Conservation (phyloP, 2,797 vertebrate genomes). For the Graptemys geographica region DNA sequence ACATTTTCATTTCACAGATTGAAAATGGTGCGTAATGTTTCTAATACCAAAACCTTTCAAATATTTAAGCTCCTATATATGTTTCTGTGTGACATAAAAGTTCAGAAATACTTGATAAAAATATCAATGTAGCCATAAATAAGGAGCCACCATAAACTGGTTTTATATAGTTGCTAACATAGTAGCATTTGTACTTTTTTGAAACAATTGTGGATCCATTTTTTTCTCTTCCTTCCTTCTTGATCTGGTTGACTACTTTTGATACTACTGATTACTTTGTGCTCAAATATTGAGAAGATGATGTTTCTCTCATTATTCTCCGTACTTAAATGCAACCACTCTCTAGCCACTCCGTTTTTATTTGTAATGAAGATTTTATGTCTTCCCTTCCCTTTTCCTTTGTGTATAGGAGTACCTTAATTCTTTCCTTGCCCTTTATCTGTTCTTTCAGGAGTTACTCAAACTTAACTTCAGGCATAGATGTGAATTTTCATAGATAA, state of each 20-base stretch:
- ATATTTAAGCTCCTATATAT: not conserved
- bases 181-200: not conserved
- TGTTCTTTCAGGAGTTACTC: not conserved
- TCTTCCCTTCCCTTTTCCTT: not conserved
- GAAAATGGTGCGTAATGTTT: not conserved
- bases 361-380: not conserved
- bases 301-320: not conserved
- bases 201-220: not conserved
- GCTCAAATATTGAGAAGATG: not conserved
- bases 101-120: not conserved
- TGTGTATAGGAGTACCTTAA: not conserved
- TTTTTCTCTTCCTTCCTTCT: rapidly evolving
- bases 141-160: not conserved
- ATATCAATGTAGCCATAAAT: not conserved
- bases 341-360: not conserved
- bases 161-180: not conserved
- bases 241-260: not conserved
- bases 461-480: not conserved
- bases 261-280: not conserved
- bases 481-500: not conserved
- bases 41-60: not conserved
- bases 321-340: not conserved
- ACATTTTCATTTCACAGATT: not conserved
- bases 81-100: not conserved
- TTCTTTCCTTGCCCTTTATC: not conserved